Evolutionary conservation across 2,113 vertebrate species (phyloP).

Genomic region (Bujurquina vittata): DNA sequence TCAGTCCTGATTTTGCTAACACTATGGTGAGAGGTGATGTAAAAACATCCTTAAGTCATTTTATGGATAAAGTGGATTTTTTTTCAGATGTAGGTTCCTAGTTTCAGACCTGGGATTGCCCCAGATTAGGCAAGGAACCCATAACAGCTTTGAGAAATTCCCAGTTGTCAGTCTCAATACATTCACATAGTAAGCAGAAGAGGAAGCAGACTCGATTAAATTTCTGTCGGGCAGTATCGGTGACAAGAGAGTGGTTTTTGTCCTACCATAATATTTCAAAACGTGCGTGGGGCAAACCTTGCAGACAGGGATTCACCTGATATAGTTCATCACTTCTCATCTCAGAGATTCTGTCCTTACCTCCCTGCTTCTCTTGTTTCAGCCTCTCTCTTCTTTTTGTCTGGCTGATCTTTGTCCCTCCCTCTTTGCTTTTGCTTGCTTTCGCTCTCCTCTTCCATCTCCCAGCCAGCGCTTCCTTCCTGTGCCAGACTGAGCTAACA

Average conservation of each 20-base stretch:
- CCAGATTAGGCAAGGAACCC: neutral
- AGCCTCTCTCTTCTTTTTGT: neutral
- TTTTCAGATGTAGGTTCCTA: neutral
- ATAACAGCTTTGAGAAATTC: neutral
- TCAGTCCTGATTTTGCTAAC: neutral
- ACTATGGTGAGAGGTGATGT: neutral
- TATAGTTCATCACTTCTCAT: neutral
- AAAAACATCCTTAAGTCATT: neutral
- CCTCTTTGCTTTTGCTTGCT: neutral
- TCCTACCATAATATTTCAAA: neutral
- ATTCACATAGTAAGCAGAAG: neutral
- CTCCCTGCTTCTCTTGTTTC: neutral
- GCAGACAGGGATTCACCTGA: neutral
- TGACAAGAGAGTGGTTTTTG: neutral
- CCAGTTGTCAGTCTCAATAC: neutral
- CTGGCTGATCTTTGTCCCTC: neutral
- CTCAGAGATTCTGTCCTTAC: neutral
- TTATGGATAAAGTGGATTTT: neutral
- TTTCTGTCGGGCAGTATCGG: neutral
- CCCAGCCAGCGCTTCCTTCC: slow-evolving; percentile 4
- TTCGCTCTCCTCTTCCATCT: neutral
- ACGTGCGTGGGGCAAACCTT: neutral
- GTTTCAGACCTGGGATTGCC: neutral
- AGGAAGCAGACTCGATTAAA: neutral
- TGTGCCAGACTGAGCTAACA: slow-evolving; percentile 21